A percentile compares a stretch with the other conserved stretches of the same genome.
Conservation (phyloP, 2,888 invertebrate species). For the Apamea crenata region DNA sequence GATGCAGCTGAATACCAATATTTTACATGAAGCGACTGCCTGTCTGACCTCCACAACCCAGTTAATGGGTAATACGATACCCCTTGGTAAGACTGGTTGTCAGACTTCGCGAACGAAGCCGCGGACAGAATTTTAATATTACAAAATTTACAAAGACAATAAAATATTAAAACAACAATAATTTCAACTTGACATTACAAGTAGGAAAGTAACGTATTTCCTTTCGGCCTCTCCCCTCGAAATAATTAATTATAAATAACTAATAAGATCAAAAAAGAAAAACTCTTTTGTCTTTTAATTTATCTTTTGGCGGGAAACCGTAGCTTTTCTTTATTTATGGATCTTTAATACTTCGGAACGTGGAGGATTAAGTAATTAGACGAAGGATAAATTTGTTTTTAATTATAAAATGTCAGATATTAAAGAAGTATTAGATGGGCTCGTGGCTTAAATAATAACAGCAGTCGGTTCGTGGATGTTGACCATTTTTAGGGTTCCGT, state of each 20-base stretch:
- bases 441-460: not conserved
- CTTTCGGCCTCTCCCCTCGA: slow-evolving; percentile 9
- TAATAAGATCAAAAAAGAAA: slow-evolving; percentile 40
- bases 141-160: slow-evolving; percentile 4
- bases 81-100: too few species aligned
- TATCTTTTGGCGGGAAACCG: slow-evolving; percentile 29
- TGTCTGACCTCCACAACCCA: too few species aligned
- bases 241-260: slow-evolving; percentile 62
- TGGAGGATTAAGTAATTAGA: slow-evolving; percentile 23
- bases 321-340: slow-evolving; percentile 56
- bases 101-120: too few species aligned
- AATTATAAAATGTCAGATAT: slow-evolving; percentile 41
- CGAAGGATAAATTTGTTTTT: slow-evolving; percentile 40
- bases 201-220: slow-evolving; percentile 19
- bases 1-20: too few species aligned
- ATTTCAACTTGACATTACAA: slow-evolving; percentile 8
- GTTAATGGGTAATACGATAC: too few species aligned
- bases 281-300: slow-evolving; percentile 53
- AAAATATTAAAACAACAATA: slow-evolving; percentile 17
- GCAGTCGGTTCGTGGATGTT: not conserved
- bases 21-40: too few species aligned
- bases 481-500: too few species aligned
- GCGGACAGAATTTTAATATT: too few species aligned
- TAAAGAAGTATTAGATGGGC: slow-evolving; percentile 31
- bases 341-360: slow-evolving; percentile 48